Evolutionary conservation across 2,797 vertebrate species (phyloP), one percentile per base, ranked within the genome.

Genomic region (Enteromius afrohamiltoni): DNA sequence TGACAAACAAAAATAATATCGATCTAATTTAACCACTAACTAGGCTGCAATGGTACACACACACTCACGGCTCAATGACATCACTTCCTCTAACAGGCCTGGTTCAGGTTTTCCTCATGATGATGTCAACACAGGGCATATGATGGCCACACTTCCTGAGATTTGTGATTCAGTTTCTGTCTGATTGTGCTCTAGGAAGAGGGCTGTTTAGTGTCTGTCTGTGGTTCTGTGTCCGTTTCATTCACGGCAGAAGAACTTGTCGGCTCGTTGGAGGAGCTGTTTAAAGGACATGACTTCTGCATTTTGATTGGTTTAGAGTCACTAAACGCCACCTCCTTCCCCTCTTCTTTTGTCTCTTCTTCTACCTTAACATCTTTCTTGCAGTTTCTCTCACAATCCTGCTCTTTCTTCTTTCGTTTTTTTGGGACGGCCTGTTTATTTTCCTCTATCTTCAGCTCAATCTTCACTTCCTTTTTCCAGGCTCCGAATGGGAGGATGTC

Each of bases 401-500:
- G 68, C 83, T 77, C 70, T 64, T 31, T 89, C 75, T 3, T 89
- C 78, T 2, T 47, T 78, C 80, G 87, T 65, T 21, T 86, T 78
- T 0, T 84, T 16, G 45, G 86, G 65, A 71, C 83, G 51, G 87
- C 84, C 31, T 87, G 82, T 74, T 91, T 93, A 17, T 91, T 82
- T 4, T 79, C 47, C 3, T 91, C 83, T 17, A 85, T 88, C 87
- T 94, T 92, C 62, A 89, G 69, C 80, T 86, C 91, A 2, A 82
- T 70, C 85, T 93, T 90, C 2, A 79, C 77, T 47, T 88, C 88
- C n/a, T 58, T 84, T 16, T 87, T 88, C 79, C 73, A 87, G 42
- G 80, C 37, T 53, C 84, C 67, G 2, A 40, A 82, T 2, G 77
- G 82, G 13, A 81, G 85, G 67, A 85, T 21, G 42, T 87, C 85